Evolutionary conservation across 2,888 invertebrate species (phyloP), one percentile per base, ranked within the genome.

Genomic region (Andrena bicolor): DNA sequence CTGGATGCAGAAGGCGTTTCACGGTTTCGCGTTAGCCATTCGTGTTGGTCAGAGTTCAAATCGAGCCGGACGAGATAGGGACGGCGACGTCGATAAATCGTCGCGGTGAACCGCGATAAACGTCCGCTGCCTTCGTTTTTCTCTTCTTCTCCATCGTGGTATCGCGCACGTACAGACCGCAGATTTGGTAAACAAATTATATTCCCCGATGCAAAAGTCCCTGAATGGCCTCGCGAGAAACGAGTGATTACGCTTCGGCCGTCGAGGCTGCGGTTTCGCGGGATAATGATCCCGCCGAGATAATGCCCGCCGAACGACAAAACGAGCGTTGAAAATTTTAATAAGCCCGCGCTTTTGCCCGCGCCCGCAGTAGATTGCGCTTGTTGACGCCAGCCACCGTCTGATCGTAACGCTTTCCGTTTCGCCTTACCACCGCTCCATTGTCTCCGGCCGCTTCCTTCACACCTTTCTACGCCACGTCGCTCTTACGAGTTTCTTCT

Each of bases 121-220:
- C 85, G 87, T 78, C 77, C 85, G 63, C 84, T 77, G 79, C 74
- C 84, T 87, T 78, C 77, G 76, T 81, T 78, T 82, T 84, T 81
- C 81, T 76, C 82, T 69, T 70, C 82, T 64, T 76, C 77, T 68
- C 72, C 76, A 58, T 72, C 64, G 65, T 23, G 70, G 63, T 83
- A 87, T 87, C 86, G 81, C 66, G 63, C 84, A 80, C 82, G 80
- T 82, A 76, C 80, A 76, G 71, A 80, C 86, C 84, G 73, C 84
- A 86, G 84, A 88, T 87, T 87, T 88, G 88, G 87, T 87, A 88
- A 87, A 87, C 87, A 87, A 87, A 87, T 87, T 87, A 87, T 87
- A 87, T 87, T 88, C 86, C 41, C 71, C 76, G 69, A 78, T 83
- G 82, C 76, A 80, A 68, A 72, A 75, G 65, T 80, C 73, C 78